Percentiles rank a stretch among this genome's conserved stretches.
phyloP scores from a whole-genome alignment of 2,797 vertebrate species.

The Acrocephalus scirpaceus region DNA sequence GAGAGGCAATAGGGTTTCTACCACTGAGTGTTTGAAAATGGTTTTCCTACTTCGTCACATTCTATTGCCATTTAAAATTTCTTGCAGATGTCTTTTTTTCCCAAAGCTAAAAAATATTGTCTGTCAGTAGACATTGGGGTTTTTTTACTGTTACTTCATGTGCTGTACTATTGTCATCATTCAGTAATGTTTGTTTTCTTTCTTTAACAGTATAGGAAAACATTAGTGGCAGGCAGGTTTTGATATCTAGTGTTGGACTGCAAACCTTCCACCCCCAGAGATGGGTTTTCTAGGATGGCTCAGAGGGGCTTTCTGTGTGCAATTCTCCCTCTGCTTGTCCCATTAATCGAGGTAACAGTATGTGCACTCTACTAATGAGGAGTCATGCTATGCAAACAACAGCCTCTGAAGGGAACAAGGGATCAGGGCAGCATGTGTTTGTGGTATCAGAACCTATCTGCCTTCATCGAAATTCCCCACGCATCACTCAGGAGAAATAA shows the following conservation, averaged over 20 bases:
- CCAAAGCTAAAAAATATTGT: neutral
- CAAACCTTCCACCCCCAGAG: neutral
- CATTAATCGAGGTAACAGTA: neutral
- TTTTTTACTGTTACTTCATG: neutral
- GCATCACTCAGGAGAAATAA: neutral
- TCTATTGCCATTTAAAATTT: neutral
- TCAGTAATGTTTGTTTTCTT: neutral
- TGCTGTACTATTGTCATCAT: neutral
- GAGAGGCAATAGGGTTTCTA: neutral
- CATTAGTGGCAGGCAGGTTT: neutral
- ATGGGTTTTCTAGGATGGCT: neutral
- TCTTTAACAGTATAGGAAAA: neutral
- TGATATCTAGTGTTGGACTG: neutral
- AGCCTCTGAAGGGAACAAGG: neutral
- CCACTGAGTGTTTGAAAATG: neutral
- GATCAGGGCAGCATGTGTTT: neutral
- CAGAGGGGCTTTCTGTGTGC: neutral
- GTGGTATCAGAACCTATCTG: neutral
- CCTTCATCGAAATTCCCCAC: neutral
- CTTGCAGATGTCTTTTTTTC: neutral
- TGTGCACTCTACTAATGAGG: neutral
- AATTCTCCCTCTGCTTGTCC: neutral
- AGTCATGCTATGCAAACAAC: neutral
- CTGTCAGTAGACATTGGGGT: neutral
- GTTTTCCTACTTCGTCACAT: neutral